Evolutionary conservation across 2,888 invertebrate genomes (phyloP), one percentile per base, ranked within the genome.

Genomic region (Eupithecia insigniata): DNA sequence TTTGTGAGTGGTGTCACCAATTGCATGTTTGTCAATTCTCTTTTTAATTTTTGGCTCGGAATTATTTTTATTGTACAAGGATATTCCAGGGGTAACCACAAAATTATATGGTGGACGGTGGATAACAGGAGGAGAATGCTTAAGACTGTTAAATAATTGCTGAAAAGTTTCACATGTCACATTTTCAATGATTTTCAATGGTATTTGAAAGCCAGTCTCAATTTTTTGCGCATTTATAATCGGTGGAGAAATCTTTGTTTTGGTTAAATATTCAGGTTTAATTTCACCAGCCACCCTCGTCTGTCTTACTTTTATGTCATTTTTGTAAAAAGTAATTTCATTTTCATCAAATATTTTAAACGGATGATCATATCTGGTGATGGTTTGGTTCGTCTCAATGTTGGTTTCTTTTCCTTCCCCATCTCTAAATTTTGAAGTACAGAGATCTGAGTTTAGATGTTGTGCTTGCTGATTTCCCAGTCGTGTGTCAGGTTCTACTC

Each of bases 31-130:
- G 22, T 55, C 55, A 26, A 55, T 55, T 26, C 4, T 55, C 26
- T 55, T 22, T 55, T 26, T 55, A 26, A 26, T 26, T 55, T 55
- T 55, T 26, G 26, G 26, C 26, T 26, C 55, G 4, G 12, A 26
- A 55, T 55, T 55, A 5, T 55, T 55, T 22, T 14, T 55, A 4
- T 55, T 55, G 26, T 55, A 26, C 55, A 26, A 26, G 55, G 22
- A 14, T 55, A 26, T 26, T 26, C 55, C 26, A 55, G 22, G 55
- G 26, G 12, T 26, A 14, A 14, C 26, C 26, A 55, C 26, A 55
- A 55, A 55, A 55, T 55, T 26, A 55, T 55, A 55, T 14, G 55
- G 55, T 55, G 26, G 55, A 55, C 55, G 55, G 14, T 55, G 55
- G 55, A 26, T 55, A 26, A 55, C 26, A 55, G 26, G 55, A 55